Base-by-base conservation (phyloP, 2,888 invertebrate species). In the Coecobrya sp. region DNA sequence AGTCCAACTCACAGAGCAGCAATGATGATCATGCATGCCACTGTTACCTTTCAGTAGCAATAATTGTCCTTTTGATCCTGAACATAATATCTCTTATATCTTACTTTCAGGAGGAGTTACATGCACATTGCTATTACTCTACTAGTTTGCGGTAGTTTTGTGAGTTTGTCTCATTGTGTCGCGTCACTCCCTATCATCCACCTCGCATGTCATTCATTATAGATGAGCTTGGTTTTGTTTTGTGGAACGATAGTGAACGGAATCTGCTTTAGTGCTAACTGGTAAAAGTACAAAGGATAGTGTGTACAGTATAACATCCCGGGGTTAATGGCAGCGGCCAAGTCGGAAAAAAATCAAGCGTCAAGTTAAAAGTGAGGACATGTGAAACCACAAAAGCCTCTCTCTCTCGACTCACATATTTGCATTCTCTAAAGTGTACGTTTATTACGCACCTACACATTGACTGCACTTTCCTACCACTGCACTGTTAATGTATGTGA, bases 141-240 rank as follows among this genome's bases (percentile, higher is more conserved):
- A 65, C 62, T 19, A 3, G 59, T 13, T 59, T 59, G 16, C 27
- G 5, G 30, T 70, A 27, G n/a, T 36, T 42, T 36, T 70, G 27
- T 25, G 11, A 65, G 27, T 27, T 76, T 49, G 10, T 73, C n/a
- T 45, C 76, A n/a, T 4, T 45, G 42, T 76, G 76, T 30, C n/a
- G 36, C 19, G 10, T 10, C 19, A 49, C 7, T 79, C 52, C 10
- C 79, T 79, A n/a, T 52, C 16, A 65, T 22, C 0, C 2, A 42
- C 7, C 42, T 73, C 73, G 16, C 30, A 16, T 73, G 73, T 27
- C 30, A 87, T 76, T 76, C 87, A 86, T 86, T 87, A 73, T 73
- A 87, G 59, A 87, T 87, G 76, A 87, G 76, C 55, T 76, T 10
- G 27, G 13, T 13, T 59, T 65, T 45, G 73, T 73, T 7, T 10